Conservation (phyloP, 2,888 invertebrate genomes). For the Thera obeliscata region DNA sequence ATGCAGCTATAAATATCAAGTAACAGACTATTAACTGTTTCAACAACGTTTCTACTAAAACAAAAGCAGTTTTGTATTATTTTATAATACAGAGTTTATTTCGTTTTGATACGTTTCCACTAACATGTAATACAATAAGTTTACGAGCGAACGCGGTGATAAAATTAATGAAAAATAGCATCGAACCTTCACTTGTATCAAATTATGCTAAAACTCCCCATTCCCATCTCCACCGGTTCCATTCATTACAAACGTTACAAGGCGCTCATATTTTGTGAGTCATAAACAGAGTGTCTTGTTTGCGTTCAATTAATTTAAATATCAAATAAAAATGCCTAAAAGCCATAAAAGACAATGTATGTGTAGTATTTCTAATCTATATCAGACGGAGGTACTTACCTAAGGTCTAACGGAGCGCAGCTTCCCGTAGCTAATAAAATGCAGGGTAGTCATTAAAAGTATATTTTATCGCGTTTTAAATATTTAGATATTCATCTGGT, state of each 20-base stretch:
- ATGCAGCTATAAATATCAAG: conserved; percentile 33
- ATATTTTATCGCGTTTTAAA: conserved; percentile 82
- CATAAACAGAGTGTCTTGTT: conserved; percentile 73
- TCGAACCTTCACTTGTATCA: conserved; percentile 57
- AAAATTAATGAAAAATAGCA: conserved; percentile 67
- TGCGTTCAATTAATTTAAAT: conserved; percentile 79
- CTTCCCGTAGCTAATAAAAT: conserved; percentile 73
- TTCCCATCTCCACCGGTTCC: conserved; percentile 57
- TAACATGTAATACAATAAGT: conserved; percentile 45
- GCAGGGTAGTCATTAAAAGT: conserved; percentile 77
- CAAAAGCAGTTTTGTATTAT: conserved; percentile 28
- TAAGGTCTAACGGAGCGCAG: conserved; percentile 50
- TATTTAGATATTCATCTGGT: conserved; percentile 81
- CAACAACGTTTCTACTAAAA: conserved; percentile 31
- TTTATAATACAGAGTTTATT: conserved; percentile 22
- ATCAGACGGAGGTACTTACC: conserved; percentile 55
- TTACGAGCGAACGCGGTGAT: conserved; percentile 56
- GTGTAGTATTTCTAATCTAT: conserved; percentile 75
- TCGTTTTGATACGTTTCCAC: conserved; percentile 24
- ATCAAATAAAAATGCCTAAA: conserved; percentile 68
- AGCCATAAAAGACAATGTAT: conserved; percentile 70
- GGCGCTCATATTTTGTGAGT: conserved; percentile 58
- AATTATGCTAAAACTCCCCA: conserved; percentile 64
- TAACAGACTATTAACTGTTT: conserved; percentile 31
- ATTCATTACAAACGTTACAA: conserved; percentile 63